Percentiles rank a stretch among this genome's conserved stretches.
phyloP scores from a whole-genome alignment of 2,113 vertebrate species.

The Tiliqua scincoides region DNA sequence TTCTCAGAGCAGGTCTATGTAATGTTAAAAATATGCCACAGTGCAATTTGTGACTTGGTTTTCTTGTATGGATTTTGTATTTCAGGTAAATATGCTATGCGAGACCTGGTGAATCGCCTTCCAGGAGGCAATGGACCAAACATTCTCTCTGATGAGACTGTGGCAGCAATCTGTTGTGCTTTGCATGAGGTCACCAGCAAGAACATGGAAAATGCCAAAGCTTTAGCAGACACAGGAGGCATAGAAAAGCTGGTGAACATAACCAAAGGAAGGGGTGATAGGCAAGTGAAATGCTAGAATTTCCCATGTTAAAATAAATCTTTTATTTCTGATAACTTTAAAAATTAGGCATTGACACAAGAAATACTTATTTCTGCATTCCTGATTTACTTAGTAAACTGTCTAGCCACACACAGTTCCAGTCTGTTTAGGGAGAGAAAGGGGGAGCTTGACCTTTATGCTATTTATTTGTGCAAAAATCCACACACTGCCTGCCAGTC shows the following conservation, averaged over 20 bases:
- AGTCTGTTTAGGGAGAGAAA: accelerated
- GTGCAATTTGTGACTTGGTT: not conserved
- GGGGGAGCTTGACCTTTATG: accelerated
- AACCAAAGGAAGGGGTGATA: slow-evolving; percentile 94
- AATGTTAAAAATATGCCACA: not conserved
- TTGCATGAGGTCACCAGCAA: slow-evolving; percentile 97
- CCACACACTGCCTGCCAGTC: not conserved
- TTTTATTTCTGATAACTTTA: not conserved
- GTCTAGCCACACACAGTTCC: not conserved
- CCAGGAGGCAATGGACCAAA: slow-evolving; percentile 86
- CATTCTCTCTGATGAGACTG: slow-evolving; percentile 91
- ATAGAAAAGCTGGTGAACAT: slow-evolving; percentile 98
- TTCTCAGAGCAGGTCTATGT: not conserved
- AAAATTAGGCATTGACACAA: not conserved
- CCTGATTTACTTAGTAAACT: not conserved
- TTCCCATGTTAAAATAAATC: accelerated
- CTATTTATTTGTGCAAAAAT: slow-evolving; percentile 7
- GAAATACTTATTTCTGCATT: not conserved
- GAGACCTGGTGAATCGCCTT: slow-evolving; percentile 95
- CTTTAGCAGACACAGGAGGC: slow-evolving; percentile 93
- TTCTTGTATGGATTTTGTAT: slow-evolving; percentile 10
- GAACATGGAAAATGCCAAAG: slow-evolving; percentile 99
- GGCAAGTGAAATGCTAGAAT: slow-evolving; percentile 74
- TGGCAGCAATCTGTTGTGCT: slow-evolving; percentile 95
- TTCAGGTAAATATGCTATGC: slow-evolving; percentile 95